Percentiles rank a stretch among this genome's conserved stretches.
phyloP scores from a whole-genome alignment of 2,888 invertebrate genomes.

The Molanna angustata region DNA sequence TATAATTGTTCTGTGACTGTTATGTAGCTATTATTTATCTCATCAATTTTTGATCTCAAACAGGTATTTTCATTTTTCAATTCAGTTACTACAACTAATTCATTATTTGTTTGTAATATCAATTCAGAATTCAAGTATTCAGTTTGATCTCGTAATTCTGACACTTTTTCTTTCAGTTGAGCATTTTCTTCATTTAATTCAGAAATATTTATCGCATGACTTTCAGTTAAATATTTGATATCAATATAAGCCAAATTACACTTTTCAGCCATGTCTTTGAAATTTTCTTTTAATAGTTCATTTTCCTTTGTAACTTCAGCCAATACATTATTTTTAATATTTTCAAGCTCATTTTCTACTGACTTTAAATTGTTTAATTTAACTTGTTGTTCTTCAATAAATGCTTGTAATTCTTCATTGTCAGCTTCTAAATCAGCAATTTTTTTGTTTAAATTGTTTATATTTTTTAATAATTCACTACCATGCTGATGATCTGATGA shows the following conservation, averaged over 20 bases:
- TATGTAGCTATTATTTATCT: slow-evolving; percentile 2
- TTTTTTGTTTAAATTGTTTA: slow-evolving; percentile 53
- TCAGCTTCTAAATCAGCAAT: slow-evolving; percentile 60
- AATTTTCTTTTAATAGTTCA: slow-evolving; percentile 38
- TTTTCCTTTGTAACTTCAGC: slow-evolving; percentile 41
- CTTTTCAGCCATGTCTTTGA: not conserved
- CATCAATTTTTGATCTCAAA: slow-evolving; percentile 2
- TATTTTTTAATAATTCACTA: slow-evolving; percentile 35
- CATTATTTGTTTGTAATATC: not conserved
- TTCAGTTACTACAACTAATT: not conserved
- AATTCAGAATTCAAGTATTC: slow-evolving; percentile 5
- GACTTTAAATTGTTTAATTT: slow-evolving; percentile 15
- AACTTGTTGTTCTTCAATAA: slow-evolving; percentile 50
- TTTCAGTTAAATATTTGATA: too few relatives aligned
- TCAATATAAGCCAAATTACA: too few relatives aligned
- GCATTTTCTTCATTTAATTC: slow-evolving; percentile 3
- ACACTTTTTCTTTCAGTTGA: slow-evolving; percentile 2
- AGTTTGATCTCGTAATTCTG: slow-evolving; percentile 1
- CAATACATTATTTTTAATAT: slow-evolving; percentile 17
- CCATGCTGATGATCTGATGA: slow-evolving; percentile 38
- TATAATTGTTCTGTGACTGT: slow-evolving; percentile 1
- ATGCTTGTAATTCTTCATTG: slow-evolving; percentile 58
- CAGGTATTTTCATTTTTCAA: slow-evolving; percentile 3
- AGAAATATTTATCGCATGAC: too few relatives aligned
- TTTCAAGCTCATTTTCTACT: slow-evolving; percentile 22